Base-by-base conservation (phyloP, 2,888 invertebrate species). In the Acronicta alni region DNA sequence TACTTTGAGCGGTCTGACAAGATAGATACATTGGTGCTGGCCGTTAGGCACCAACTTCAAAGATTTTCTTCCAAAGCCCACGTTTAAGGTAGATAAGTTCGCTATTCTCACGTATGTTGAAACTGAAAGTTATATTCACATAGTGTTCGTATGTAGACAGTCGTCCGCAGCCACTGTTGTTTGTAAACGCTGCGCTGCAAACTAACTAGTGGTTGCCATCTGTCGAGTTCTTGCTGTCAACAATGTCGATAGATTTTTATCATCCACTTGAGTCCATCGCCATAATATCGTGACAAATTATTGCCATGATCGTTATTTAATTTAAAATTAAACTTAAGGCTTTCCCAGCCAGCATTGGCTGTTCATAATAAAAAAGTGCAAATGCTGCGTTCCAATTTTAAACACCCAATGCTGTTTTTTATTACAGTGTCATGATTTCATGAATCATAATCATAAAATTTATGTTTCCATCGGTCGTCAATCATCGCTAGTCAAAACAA, bases 151-250 rank as follows among this genome's bases (percentile, higher is more conserved):
- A 81, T 85, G 89, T 85, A 89, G 87, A 83, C 87, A 87, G 83
- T 88, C 83, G 83, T 84, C 88, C 82, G 83, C 83, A 80, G 86
- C 80, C 84, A 72, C 82, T 70, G 84, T 83, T 89, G 91, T 90
- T 90, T 89, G 89, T 92, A 89, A 89, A 87, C 87, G 86, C 77
- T 79, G 82, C 83, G 68, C 83, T 85, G 85, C 87, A 86, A 82
- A 84, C 81, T 77, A 77, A 75, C 73, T 86, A 87, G 89, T 77
- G 86, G 65, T 79, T 79, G 77, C 61, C 63, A 49, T 35, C 10
- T 77, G 66, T 81, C 82, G 81, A 79, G 58, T 69, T 59, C 74
- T 72, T 60, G 35, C 47, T 57, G 56, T 74, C 78, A 81, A 80
- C 72, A 80, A 75, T 79, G 54, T 84, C 81, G 81, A 82, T 77